Conservation (phyloP, 2,888 invertebrate genomes). For the Chalcis sispes region DNA sequence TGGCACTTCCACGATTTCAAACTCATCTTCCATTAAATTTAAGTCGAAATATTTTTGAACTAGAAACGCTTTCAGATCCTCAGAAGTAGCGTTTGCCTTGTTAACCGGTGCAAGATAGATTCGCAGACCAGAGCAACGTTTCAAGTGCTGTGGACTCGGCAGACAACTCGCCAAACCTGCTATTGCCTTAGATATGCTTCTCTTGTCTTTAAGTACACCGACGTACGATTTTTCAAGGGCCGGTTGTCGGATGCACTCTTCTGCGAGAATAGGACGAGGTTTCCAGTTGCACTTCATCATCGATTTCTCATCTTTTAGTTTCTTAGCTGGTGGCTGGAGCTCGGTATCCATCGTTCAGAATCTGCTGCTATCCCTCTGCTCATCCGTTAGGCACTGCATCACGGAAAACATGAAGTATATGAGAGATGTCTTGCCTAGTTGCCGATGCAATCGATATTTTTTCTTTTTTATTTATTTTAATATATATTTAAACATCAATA, state of each 20-base stretch:
- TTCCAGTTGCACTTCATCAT: conserved; percentile 25
- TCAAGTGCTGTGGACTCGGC: conserved; percentile 82
- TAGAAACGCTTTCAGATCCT: conserved; percentile 75
- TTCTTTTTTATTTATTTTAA: too few relatives aligned
- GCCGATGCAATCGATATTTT: background rate
- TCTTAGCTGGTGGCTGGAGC: conserved; percentile 19
- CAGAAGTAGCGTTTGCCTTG: conserved; percentile 57
- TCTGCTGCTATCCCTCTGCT: background rate
- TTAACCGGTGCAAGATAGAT: conserved; percentile 78
- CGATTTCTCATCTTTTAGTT: conserved; percentile 21
- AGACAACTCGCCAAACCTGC: conserved; percentile 81
- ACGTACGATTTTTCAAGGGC: conserved; percentile 79
- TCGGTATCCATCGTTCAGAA: conserved; percentile 23
- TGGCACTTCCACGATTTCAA: conserved; percentile 80
- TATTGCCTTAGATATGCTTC: conserved; percentile 81
- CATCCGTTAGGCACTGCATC: conserved; percentile 32
- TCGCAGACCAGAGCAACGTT: conserved; percentile 82
- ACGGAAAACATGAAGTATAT: conserved; percentile 53
- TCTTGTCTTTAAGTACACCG: conserved; percentile 80
- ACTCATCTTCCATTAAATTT: conserved; percentile 77
- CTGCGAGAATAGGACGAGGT: conserved; percentile 77
- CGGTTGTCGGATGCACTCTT: conserved; percentile 77
- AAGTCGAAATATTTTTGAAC: conserved; percentile 77
- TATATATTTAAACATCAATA: too few relatives aligned
- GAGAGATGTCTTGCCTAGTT: conserved; percentile 26